Base-by-base conservation (phyloP, 2,888 invertebrate genomes). In the Leucoptera coffeella region DNA sequence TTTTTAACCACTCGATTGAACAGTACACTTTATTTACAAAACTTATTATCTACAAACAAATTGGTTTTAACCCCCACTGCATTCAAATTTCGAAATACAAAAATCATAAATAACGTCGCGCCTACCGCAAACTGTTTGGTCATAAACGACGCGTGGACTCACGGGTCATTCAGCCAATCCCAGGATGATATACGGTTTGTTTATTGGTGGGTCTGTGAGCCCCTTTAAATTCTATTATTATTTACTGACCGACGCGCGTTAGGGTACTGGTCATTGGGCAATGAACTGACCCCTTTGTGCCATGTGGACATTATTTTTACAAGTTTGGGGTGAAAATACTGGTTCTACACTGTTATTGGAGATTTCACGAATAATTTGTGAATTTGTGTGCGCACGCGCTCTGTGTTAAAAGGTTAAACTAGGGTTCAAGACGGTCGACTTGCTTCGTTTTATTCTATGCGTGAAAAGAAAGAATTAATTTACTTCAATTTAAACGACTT, bases 171-270 rank as follows among this genome's bases (percentile, higher is more conserved):
- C 62, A 57, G 64, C 61, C 60, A 53, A 67, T 64, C 61, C 61
- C 53, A 42, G 60, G 60, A 65, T 69, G 69, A 69, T 69, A 57
- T 67, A 69, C 62, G 67, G 61, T 65, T 67, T 69, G 69, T 69
- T 69, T 69, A 69, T 69, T 65, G 64, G 67, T 56, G 57, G 60
- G 67, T 59, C 51, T 52, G 56, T 54, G 40, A 55, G 48, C 51
- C 58, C 48, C 53, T 58, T 58, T 55, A 64, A 65, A 49, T 51
- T 62, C 62, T 56, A 55, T 44, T 50, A 64, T 67, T 65, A 64
- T 60, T 42, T 38, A 29, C 38, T 60, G 62, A 61, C 61, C 61
- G 57, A 43, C 58, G 59, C 51, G 48, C 56, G 55, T 36, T 45
- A 47, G 50, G 64, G 65, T 65, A n/a, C n/a, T n/a, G 62, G 56